phyloP scores from a whole-genome alignment of 1,140 invertebrate species.

The Neodiprion virginianus region DNA sequence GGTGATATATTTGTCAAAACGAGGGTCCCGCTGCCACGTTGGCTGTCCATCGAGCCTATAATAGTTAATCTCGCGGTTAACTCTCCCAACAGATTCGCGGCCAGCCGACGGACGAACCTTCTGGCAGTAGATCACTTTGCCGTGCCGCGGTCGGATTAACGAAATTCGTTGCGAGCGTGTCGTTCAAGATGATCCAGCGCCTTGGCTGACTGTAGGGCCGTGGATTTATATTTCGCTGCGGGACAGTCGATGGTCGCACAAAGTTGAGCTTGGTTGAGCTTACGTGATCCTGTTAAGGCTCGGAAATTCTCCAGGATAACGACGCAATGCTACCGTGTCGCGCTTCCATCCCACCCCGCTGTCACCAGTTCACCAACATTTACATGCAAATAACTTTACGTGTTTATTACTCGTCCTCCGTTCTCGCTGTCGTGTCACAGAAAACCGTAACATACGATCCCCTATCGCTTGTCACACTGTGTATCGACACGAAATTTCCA shows the following conservation, averaged over 20 bases:
- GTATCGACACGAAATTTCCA: no score
- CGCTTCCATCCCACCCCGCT: constrained; percentile 8
- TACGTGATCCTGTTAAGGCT: background rate
- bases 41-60: background rate
- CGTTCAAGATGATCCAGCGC: background rate
- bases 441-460: constrained; percentile 28
- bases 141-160: background rate
- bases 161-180: background rate
- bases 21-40: background rate
- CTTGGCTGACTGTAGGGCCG: no score
- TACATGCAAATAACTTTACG: constrained; percentile 50
- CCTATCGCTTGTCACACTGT: no score
- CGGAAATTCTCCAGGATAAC: background rate
- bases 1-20: background rate
- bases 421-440: constrained; percentile 35
- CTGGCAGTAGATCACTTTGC: background rate
- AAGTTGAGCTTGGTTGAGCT: background rate
- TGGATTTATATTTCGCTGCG: background rate
- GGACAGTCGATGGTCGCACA: background rate
- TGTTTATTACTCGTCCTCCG: constrained; percentile 44
- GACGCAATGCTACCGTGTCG: constrained; percentile 31
- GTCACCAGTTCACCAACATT: constrained; percentile 38
- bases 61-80: constrained; percentile 4
- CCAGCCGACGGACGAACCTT: background rate
- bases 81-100: background rate